Evolutionary conservation across 2,113 vertebrate species (phyloP).

Genomic region (Neogobius melanostomus): DNA sequence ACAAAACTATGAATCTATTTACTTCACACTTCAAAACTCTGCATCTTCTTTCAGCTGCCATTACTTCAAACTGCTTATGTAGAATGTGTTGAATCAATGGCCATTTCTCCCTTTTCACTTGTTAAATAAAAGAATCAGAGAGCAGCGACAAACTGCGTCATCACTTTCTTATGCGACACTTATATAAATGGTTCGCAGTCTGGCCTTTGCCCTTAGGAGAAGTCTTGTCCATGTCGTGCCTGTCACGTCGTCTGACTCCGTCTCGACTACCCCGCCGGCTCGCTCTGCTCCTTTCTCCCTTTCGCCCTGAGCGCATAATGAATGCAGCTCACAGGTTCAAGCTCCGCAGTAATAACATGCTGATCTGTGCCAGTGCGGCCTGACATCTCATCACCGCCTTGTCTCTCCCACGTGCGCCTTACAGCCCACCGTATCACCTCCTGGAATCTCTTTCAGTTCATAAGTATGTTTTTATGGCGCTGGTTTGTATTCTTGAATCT

Average conservation of each 20-base stretch:
- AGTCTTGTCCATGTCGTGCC: neutral
- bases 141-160: no score
- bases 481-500: neutral
- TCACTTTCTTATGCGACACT: no score
- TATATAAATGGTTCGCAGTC: no score
- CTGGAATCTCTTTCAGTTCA: constrained; percentile 5
- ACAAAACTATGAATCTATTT: no score
- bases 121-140: no score
- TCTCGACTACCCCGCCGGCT: neutral
- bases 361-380: constrained; percentile 39
- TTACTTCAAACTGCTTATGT: no score
- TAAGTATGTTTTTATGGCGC: neutral
- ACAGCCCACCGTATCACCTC: constrained; percentile 14
- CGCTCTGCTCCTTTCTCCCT: neutral
- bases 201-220: neutral
- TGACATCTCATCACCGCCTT: constrained; percentile 32
- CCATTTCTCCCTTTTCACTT: no score
- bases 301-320: constrained; percentile 27
- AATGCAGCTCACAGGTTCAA: constrained; percentile 35
- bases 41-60: no score
- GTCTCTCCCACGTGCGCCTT: constrained; percentile 1
- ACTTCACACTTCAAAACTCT: no score
- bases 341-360: constrained; percentile 33
- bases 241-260: neutral
- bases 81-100: no score